phyloP scores from a whole-genome alignment of 2,113 vertebrate species.

The Gambusia holbrooki region DNA sequence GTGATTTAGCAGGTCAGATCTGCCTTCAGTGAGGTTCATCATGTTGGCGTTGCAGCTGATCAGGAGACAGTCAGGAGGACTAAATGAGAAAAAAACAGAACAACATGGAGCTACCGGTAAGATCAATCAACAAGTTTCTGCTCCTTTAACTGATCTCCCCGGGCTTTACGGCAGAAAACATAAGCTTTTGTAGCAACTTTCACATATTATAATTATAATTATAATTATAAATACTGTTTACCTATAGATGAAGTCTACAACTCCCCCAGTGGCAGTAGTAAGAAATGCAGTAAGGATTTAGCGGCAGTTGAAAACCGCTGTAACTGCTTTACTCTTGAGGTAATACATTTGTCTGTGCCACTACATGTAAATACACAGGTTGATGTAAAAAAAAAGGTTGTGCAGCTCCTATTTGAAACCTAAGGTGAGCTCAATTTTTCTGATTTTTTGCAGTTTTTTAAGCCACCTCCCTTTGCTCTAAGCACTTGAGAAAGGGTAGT shows the following conservation, averaged over 20 bases:
- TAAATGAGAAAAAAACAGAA: background rate
- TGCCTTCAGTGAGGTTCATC: background rate
- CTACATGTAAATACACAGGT: background rate
- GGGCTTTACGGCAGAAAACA: no score
- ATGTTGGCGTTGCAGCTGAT: background rate
- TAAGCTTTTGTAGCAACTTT: no score
- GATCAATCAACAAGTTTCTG: background rate
- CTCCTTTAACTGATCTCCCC: no score
- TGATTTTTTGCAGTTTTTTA: constrained; percentile 11
- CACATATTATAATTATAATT: no score
- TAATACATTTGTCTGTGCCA: no score
- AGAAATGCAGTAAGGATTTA: no score
- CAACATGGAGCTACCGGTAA: constrained; percentile 42
- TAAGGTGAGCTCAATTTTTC: constrained; percentile 9
- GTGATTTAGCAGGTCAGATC: background rate
- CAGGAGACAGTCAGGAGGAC: background rate
- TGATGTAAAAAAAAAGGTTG: background rate
- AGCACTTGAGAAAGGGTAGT: constrained; percentile 8
- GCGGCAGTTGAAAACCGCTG: no score
- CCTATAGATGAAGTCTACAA: no score
- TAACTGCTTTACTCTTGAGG: no score
- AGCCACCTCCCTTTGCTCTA: background rate
- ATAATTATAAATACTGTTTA: no score
- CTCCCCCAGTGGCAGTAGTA: no score
- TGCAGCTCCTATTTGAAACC: background rate